phyloP scores from a whole-genome alignment of 2,888 invertebrate species.

The Dasysyrphus albostriatus region DNA sequence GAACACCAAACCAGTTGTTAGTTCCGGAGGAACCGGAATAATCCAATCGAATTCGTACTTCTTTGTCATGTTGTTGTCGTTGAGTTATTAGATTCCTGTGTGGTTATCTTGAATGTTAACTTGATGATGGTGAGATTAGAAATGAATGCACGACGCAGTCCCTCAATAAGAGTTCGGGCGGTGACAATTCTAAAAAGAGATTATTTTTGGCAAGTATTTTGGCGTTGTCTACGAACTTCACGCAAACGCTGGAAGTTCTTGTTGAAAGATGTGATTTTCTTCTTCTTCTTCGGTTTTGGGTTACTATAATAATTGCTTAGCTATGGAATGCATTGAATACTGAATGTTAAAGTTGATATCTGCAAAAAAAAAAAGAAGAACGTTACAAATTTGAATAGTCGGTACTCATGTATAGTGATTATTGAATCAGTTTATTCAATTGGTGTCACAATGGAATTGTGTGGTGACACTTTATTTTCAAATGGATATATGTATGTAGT shows the following conservation, averaged over 20 bases:
- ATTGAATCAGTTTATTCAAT: slow-evolving; percentile 39
- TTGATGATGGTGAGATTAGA: slow-evolving; percentile 39
- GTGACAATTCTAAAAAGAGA: slow-evolving; percentile 47
- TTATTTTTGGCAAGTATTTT: slow-evolving; percentile 73
- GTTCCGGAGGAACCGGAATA: slow-evolving; percentile 94
- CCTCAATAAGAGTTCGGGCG: slow-evolving; percentile 58
- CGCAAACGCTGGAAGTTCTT: slow-evolving; percentile 46
- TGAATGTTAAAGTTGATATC: slow-evolving; percentile 69
- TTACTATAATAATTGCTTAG: slow-evolving; percentile 61
- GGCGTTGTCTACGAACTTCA: slow-evolving; percentile 50
- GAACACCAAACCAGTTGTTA: slow-evolving; percentile 92
- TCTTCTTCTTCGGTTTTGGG: neutral
- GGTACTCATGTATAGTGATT: slow-evolving; percentile 8
- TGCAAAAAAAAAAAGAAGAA: slow-evolving; percentile 30
- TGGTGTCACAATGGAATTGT: slow-evolving; percentile 64
- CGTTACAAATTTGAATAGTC: slow-evolving; percentile 34
- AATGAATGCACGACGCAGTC: slow-evolving; percentile 55
- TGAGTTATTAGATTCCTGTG: slow-evolving; percentile 20
- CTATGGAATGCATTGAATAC: slow-evolving; percentile 73
- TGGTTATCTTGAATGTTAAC: slow-evolving; percentile 59
- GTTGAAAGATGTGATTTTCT: neutral
- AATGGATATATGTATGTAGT: slow-evolving; percentile 1
- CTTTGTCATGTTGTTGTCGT: slow-evolving; percentile 96
- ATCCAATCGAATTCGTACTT: slow-evolving; percentile 99
- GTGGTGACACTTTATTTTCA: slow-evolving; percentile 64